phyloP scores from a whole-genome alignment of 2,113 vertebrate species.

The Bufo gargarizans region DNA sequence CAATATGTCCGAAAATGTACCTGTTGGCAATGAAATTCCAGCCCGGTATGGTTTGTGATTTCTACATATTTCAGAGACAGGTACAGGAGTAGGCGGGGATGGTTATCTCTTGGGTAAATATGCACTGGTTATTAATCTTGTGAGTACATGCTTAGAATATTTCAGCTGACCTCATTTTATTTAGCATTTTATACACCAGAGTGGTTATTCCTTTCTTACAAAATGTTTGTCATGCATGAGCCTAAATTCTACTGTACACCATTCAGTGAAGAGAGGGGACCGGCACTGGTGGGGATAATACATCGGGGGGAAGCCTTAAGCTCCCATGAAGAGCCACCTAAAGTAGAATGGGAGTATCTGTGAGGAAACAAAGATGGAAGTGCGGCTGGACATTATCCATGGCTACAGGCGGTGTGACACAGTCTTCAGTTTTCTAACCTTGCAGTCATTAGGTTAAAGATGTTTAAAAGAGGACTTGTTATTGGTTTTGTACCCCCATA shows the following conservation, averaged over 20 bases:
- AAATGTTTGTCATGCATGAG: not conserved
- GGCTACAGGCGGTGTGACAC: not conserved
- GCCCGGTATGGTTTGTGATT: constrained; percentile 3
- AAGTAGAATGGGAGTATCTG: not conserved
- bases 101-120: constrained; percentile 34
- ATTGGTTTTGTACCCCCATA: too few species aligned
- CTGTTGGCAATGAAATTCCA: constrained; percentile 19
- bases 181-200: not conserved
- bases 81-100: not conserved
- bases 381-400: not conserved
- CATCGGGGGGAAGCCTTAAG: not conserved
- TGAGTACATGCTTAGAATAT: constrained; percentile 6
- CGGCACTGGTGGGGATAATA: not conserved
- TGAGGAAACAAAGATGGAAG: not conserved
- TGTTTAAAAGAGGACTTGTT: too few species aligned
- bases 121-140: constrained; percentile 22
- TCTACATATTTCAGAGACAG: constrained; percentile 29
- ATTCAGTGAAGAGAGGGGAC: not conserved
- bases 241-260: too few species aligned
- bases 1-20: not conserved
- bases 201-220: not conserved
- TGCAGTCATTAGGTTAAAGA: too few species aligned
- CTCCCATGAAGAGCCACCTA: not conserved
- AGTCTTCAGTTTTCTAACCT: too few species aligned
- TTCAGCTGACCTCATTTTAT: constrained; percentile 1